Conservation (phyloP, 2,113 vertebrate genomes). For the Neoarius graeffei region DNA sequence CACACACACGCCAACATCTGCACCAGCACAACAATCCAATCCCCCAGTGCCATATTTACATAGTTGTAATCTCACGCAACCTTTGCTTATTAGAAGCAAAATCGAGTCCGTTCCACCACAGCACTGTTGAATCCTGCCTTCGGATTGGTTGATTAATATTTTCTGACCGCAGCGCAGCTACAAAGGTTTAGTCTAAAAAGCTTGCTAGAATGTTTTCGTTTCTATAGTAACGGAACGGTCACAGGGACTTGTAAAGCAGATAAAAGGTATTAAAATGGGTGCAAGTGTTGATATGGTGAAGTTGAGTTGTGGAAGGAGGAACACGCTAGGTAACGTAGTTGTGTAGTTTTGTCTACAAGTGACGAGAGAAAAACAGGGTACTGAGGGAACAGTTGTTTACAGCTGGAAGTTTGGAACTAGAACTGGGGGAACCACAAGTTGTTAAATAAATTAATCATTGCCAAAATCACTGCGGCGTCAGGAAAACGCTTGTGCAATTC, state of each 20-base stretch:
- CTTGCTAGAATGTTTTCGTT: not conserved
- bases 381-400: no score
- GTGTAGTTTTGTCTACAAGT: no score
- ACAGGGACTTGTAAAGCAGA: not conserved
- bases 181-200: not conserved
- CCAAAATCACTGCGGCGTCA: no score
- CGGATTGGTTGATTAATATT: not conserved
- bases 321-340: no score
- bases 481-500: not conserved
- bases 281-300: not conserved
- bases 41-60: not conserved
- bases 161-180: not conserved
- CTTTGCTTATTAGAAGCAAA: not conserved
- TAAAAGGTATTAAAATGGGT: not conserved
- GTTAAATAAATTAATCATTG: no score
- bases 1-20: not conserved
- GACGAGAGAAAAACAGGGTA: no score
- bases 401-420: no score
- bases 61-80: not conserved
- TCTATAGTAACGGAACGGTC: not conserved
- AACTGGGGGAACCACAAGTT: no score
- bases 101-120: no score
- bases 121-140: no score
- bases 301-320: not conserved
- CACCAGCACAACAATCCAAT: not conserved